phyloP scores from a whole-genome alignment of 1,140 invertebrate species.

The Tetraneura akinire region DNA sequence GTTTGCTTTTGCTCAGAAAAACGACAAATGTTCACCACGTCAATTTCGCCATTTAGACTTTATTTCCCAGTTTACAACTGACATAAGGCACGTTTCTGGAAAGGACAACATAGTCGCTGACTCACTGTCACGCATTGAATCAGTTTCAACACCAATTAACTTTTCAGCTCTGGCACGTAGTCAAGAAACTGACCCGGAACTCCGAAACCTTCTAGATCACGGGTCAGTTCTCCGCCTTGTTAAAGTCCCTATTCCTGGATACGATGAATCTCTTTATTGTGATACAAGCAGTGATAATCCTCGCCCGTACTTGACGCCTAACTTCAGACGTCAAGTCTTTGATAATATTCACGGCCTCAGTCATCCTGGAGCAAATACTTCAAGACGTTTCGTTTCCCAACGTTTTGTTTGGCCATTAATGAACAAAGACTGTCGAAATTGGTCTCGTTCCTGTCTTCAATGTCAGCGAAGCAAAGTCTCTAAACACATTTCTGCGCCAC shows the following conservation, averaged over 20 bases:
- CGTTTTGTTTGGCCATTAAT: neutral
- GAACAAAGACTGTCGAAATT: neutral
- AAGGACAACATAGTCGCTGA: constrained; percentile 23
- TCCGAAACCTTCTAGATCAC: neutral
- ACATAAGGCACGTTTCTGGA: constrained; percentile 7
- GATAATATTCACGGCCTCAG: neutral
- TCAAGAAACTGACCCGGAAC: neutral
- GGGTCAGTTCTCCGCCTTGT: neutral
- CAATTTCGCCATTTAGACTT: constrained; percentile 51
- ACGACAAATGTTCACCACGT: constrained; percentile 56
- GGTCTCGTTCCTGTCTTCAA: neutral
- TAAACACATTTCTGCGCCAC: neutral
- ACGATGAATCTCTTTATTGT: neutral
- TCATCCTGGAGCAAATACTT: neutral
- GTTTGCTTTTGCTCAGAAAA: constrained; percentile 56
- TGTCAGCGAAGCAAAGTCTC: neutral
- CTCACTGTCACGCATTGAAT: constrained; percentile 1
- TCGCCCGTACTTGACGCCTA: neutral
- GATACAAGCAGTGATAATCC: neutral
- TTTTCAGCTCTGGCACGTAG: neutral
- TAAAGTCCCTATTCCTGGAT: neutral
- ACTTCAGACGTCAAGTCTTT: neutral
- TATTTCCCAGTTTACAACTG: constrained; percentile 54
- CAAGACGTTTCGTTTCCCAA: neutral
- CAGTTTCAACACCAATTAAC: neutral